phyloP scores from a whole-genome alignment of 2,888 invertebrate species.

The Romanomermis culicivorax region DNA sequence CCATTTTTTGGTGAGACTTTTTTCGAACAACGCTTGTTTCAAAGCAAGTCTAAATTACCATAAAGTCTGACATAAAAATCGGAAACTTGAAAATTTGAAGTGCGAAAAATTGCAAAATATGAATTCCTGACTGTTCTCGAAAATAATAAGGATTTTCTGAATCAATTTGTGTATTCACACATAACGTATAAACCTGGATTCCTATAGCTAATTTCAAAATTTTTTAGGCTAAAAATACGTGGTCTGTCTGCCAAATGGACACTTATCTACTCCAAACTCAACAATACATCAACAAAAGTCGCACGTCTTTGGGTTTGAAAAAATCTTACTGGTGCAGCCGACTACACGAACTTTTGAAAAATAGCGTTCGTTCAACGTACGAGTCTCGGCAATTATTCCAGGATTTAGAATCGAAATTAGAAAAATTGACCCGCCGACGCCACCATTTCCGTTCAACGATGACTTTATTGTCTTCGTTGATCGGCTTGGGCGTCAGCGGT shows the following conservation, averaged over 20 bases:
- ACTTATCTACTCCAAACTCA: conserved; percentile 8
- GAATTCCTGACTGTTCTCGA: too few species aligned
- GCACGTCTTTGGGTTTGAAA: conserved; percentile 4
- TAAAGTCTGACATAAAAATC: too few species aligned
- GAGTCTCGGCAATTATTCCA: neutral
- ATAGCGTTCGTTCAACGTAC: neutral
- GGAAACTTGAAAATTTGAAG: too few species aligned
- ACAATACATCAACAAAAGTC: conserved; percentile 11
- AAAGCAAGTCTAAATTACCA: too few species aligned
- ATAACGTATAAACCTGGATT: too few species aligned
- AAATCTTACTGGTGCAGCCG: conserved; percentile 8
- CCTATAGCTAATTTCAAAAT: neutral
- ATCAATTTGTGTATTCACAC: too few species aligned
- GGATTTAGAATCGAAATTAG: neutral
- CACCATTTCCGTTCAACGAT: neutral
- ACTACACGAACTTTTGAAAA: conserved; percentile 11
- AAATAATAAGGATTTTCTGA: too few species aligned
- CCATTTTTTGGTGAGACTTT: too few species aligned
- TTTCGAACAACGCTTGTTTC: too few species aligned
- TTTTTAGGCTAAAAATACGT: neutral
- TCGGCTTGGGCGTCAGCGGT: neutral
- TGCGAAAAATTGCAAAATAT: too few species aligned
- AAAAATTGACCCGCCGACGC: neutral
- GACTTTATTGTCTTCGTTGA: neutral
- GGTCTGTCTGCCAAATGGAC: conserved; percentile 5